Conservation (phyloP, 2,113 vertebrate genomes). For the Oriolus oriolus region DNA sequence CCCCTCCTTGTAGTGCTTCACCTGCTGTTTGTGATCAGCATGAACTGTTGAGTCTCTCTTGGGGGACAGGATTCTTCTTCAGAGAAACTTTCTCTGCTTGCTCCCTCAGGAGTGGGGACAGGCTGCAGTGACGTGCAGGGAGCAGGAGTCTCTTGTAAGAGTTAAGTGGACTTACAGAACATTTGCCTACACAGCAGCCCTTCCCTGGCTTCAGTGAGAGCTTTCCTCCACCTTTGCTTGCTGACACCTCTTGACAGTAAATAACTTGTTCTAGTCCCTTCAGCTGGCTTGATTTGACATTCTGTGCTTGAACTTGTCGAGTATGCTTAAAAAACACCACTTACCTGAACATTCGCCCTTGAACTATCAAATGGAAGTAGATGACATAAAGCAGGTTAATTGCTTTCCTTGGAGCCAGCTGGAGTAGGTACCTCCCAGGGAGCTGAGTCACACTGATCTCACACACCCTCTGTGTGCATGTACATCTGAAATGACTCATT, state of each 20-base stretch:
- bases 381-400: neutral
- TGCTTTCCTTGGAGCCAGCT: neutral
- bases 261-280: neutral
- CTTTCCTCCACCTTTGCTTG: neutral
- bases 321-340: rapidly evolving
- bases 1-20: neutral
- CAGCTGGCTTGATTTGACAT: neutral
- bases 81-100: neutral
- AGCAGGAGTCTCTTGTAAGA: neutral
- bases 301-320: neutral
- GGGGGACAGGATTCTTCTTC: neutral
- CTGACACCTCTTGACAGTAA: neutral
- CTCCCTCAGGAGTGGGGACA: too few relatives aligned
- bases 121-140: neutral
- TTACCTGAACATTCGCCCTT: neutral
- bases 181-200: neutral
- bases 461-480: rapidly evolving
- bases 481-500: rapidly evolving
- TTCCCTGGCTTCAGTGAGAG: neutral
- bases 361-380: neutral
- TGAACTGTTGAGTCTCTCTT: neutral
- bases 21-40: neutral
- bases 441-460: neutral
- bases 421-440: neutral
- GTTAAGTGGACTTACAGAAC: neutral